Conservation (phyloP, 2,797 vertebrate species). For the Mareca penelope region DNA sequence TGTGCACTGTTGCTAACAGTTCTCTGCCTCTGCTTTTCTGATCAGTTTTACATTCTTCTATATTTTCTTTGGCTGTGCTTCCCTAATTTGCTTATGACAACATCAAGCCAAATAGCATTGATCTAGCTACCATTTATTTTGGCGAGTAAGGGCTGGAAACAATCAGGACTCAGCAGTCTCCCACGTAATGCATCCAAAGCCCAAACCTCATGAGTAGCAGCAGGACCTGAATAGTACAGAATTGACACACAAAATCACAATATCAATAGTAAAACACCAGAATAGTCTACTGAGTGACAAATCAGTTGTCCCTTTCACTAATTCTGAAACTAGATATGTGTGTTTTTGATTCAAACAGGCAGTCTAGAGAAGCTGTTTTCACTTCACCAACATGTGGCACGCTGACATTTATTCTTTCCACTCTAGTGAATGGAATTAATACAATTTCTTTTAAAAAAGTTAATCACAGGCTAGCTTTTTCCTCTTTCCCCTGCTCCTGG, state of each 20-base stretch:
- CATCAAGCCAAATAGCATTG: not conserved
- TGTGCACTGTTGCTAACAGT: no score
- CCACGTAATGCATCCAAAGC: not conserved
- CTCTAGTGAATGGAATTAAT: not conserved
- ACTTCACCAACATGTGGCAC: not conserved
- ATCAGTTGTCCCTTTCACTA: not conserved
- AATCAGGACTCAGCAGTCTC: not conserved
- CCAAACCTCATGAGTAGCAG: not conserved
- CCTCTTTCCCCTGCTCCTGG: not conserved
- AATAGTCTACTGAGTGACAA: not conserved
- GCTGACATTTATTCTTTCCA: not conserved
- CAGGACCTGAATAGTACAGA: not conserved
- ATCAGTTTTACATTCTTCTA: not conserved
- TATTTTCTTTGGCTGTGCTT: not conserved
- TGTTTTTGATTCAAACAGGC: not conserved
- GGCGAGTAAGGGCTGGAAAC: not conserved
- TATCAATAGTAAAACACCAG: not conserved
- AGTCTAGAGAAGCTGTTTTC: not conserved
- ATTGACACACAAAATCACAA: not conserved
- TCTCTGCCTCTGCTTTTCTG: not conserved
- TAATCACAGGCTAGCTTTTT: not conserved
- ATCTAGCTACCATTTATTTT: constrained; percentile 7
- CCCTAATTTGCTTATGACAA: not conserved
- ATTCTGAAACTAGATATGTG: not conserved
- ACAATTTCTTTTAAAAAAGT: not conserved